phyloP scores from a whole-genome alignment of 2,113 vertebrate genomes.

The Garra rufa region DNA sequence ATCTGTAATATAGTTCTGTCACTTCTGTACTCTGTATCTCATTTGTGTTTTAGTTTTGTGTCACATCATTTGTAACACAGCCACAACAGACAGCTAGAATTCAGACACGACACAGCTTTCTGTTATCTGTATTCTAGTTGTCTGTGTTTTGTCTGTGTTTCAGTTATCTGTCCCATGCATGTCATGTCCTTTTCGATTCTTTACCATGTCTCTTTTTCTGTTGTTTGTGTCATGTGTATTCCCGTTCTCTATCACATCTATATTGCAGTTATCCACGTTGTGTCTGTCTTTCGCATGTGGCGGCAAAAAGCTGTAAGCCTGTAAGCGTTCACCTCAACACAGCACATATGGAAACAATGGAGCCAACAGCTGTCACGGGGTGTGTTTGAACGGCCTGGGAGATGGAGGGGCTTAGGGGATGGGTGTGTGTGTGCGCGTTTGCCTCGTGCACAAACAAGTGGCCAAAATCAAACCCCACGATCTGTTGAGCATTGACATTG shows the following conservation, averaged over 20 bases:
- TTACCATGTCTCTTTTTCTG: background rate
- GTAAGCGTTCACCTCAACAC: constrained; percentile 18
- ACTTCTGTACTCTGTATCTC: background rate
- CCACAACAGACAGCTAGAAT: background rate
- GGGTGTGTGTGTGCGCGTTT: constrained; percentile 31
- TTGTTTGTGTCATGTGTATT: background rate
- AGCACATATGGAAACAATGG: constrained; percentile 59
- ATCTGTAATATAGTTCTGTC: background rate
- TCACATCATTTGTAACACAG: background rate
- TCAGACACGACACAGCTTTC: background rate
- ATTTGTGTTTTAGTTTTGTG: background rate
- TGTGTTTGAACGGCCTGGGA: constrained; percentile 43
- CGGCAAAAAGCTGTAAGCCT: constrained; percentile 7
- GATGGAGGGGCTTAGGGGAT: constrained; percentile 16
- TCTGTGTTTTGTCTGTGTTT: background rate
- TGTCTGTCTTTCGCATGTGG: constrained; percentile 15
- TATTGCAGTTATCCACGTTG: background rate
- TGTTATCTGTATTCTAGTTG: background rate
- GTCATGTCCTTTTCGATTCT: background rate
- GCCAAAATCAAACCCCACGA: constrained; percentile 44
- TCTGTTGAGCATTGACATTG: constrained; percentile 49
- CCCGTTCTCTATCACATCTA: background rate
- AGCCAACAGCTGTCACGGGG: constrained; percentile 62
- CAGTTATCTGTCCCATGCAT: background rate
- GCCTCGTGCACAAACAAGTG: constrained; percentile 47